Evolutionary conservation across 2,888 invertebrate species (phyloP).

Genomic region (Synergus umbraculus): DNA sequence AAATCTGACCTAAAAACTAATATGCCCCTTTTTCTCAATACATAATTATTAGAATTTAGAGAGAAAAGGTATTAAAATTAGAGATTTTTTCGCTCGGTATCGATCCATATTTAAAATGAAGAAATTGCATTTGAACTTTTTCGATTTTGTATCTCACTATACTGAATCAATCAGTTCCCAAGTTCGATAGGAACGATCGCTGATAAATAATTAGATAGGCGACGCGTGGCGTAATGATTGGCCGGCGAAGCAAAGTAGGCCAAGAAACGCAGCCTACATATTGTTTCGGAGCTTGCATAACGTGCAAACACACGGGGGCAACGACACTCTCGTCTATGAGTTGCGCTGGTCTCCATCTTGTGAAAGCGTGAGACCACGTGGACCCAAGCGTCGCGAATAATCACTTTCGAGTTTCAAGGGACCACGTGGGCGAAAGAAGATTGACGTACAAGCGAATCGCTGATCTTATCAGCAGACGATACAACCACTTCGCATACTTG

Average conservation of each 20-base stretch:
- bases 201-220: slow-evolving; percentile 19
- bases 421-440: slow-evolving; percentile 53
- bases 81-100: too few relatives aligned
- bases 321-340: slow-evolving; percentile 52
- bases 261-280: slow-evolving; percentile 59
- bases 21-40: too few relatives aligned
- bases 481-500: slow-evolving; percentile 4
- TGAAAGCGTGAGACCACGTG: slow-evolving; percentile 70
- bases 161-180: not conserved
- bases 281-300: slow-evolving; percentile 65
- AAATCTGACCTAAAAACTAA: too few relatives aligned
- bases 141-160: not conserved
- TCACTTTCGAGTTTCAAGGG: slow-evolving; percentile 60
- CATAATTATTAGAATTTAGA: too few relatives aligned
- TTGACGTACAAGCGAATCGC: slow-evolving; percentile 44
- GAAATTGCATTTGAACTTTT: not conserved
- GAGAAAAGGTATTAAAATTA: too few relatives aligned
- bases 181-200: slow-evolving; percentile 43
- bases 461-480: slow-evolving; percentile 30
- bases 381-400: slow-evolving; percentile 49
- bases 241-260: slow-evolving; percentile 53
- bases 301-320: slow-evolving; percentile 51
- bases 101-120: not conserved
- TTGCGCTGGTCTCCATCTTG: slow-evolving; percentile 63
- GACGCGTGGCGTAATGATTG: slow-evolving; percentile 28